Evolutionary conservation across 2,888 invertebrate species (phyloP), one percentile per base, ranked within the genome.

Genomic region (Acronicta psi): DNA sequence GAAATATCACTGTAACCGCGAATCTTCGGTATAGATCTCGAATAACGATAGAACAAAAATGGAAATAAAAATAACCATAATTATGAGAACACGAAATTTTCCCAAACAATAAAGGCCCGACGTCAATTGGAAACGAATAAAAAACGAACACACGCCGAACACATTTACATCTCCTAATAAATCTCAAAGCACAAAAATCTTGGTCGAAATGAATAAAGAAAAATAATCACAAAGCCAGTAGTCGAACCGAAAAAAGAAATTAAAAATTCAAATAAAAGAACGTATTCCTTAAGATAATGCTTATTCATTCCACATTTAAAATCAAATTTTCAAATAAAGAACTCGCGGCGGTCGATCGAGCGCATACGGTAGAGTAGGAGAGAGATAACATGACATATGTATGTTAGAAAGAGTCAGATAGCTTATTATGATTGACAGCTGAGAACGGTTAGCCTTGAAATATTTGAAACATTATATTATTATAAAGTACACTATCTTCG

Each of bases 381-480:
- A 73, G 81, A 80, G 57, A 73, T 80, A 88, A 73, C 76, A 73
- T 62, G 73, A 77, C 79, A 81, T 81, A 80, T 80, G 83, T 85
- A 82, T 75, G 86, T 81, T 79, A 77, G 89, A 93, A 79, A 84
- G 88, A 89, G 93, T 92, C 81, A 81, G 88, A 88, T 89, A 91
- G 88, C 90, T 91, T 93, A 93, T 93, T 93, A 94, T 94, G 94
- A 94, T 94, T 94, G 94, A 94, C 94, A 94, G 94, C 92, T 94
- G 91, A 93, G 93, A 93, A 93, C 93, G 93, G 93, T 93, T 93
- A 92, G 91, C 94, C 94, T 94, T 94, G 94, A 93, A 94, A 94
- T 94, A 94, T 93, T 94, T 93, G 93, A 93, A 94, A 93, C 94
- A 93, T 94, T 93, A 93, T 93, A 94, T 92, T 93, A 92, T 91